Evolutionary conservation across 2,797 vertebrate species (phyloP).

Genomic region (Malurus splendens): DNA sequence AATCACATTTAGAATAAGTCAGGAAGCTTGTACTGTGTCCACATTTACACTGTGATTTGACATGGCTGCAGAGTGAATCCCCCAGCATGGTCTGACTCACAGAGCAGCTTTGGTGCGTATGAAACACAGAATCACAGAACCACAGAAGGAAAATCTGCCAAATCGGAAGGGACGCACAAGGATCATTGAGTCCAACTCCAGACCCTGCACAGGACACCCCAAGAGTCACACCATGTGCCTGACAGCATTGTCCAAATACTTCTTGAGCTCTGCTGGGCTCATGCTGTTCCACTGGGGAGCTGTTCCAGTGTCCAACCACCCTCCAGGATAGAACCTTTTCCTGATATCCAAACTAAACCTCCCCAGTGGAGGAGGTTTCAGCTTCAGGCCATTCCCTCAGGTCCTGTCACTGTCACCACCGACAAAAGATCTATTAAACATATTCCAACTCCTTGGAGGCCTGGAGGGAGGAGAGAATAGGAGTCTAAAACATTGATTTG

Average conservation of each 20-base stretch:
- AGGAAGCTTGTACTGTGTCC: background rate
- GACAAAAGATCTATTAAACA: background rate
- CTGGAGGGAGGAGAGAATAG: rapidly evolving
- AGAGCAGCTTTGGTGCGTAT: background rate
- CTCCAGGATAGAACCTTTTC: background rate
- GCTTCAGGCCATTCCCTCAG: background rate
- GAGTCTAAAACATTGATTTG: rapidly evolving
- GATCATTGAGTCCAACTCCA: background rate
- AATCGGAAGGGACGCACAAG: background rate
- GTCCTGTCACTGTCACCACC: background rate
- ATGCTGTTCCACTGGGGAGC: background rate
- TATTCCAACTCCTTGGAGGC: background rate
- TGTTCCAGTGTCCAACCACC: rapidly evolving
- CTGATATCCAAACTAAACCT: no score
- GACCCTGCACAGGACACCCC: background rate
- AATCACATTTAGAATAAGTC: background rate
- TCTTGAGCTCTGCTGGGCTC: background rate
- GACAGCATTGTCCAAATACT: background rate
- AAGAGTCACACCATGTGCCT: background rate
- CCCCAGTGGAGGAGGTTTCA: background rate
- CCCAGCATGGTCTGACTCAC: background rate
- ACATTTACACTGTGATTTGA: background rate
- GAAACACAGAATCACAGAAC: background rate
- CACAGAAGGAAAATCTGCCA: background rate
- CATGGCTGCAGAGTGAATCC: background rate